These are phyloP conservation scores for Numenius phaeopus DNA, from an alignment of 2,797 vertebrate species.

Conservation along the genomic window DNA sequence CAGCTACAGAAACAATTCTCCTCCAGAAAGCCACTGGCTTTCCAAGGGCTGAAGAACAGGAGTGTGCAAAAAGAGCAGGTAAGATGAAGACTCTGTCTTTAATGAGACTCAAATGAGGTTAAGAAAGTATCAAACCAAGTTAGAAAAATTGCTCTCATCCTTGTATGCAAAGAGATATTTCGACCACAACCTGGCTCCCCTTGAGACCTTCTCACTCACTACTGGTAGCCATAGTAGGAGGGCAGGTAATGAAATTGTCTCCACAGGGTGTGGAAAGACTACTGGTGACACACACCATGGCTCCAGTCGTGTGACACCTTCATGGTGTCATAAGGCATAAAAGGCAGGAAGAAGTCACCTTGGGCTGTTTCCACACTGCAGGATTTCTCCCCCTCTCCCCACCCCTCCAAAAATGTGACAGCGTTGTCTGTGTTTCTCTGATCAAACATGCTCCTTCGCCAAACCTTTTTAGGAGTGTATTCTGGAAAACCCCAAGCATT, in stretches of 20 bases:
- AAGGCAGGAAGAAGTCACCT: background rate
- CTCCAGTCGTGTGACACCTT: accelerated
- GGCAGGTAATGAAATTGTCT: background rate
- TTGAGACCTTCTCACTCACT: background rate
- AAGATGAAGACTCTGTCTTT: background rate
- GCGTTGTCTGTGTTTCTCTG: background rate
- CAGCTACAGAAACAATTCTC: background rate
- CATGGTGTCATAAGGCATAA: background rate
- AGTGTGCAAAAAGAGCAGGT: background rate
- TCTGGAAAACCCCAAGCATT: slow-evolving; percentile 7
- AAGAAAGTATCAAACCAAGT: background rate
- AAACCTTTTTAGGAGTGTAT: background rate
- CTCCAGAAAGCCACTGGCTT: background rate
- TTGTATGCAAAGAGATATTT: background rate
- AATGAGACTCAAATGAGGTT: background rate
- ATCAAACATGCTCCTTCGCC: background rate
- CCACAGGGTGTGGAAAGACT: background rate
- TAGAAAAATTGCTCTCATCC: background rate
- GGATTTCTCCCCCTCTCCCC: background rate
- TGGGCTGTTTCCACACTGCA: background rate
- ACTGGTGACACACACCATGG: background rate
- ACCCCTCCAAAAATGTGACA: background rate
- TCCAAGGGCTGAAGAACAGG: background rate
- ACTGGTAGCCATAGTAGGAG: background rate
- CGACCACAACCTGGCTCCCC: background rate